Base-by-base conservation (phyloP, 2,113 vertebrate genomes). In the Mesitornis unicolor region DNA sequence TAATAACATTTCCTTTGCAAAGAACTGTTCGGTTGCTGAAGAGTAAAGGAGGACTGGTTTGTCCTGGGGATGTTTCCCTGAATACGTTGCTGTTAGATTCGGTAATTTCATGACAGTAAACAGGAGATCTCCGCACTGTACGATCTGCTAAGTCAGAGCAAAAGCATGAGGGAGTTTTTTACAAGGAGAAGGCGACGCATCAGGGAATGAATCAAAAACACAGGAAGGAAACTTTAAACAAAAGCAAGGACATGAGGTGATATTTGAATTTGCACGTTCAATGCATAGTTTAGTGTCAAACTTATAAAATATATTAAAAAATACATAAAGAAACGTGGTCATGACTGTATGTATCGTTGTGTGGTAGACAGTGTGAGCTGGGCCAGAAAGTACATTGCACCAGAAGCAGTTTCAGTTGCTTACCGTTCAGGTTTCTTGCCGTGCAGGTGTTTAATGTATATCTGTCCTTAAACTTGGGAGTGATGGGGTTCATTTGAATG, bases 331-430 rank as follows among this genome's bases (percentile, higher is more conserved):
- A 40, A 35, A 18, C 21, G 9, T 11, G 35, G 10, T 18, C 65
- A 25, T 28, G 65, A 14, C 9, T 56, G 4, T 25, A 3, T 78
- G 2, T 28, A 2, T 33, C 0, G 0, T 21, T 29, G 35, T 4
- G 9, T 51, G 28, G n/a, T 53, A 54, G 48, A n/a, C 36, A 40
- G 0, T 31, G 16, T 33, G 13, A 64, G 50, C 40, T 87, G 26
- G 59, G 56, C 33, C 53, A 42, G 7, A n/a, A 33, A 35, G 10
- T 10, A 17, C 29, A n/a, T 15, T 18, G 36, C 47, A 15, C 56
- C 38, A 87, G 89, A 35, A 87, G 24, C 16, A 20, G 67, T 92
- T 76, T 50, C 14, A 56, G 4, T 78, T 87, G 43, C 53, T 61
- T 61, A 33, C 18, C 11, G 4, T 43, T 70, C 56, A 25, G 15